Conservation (phyloP, 2,888 invertebrate genomes). For the Hyles lineata region DNA sequence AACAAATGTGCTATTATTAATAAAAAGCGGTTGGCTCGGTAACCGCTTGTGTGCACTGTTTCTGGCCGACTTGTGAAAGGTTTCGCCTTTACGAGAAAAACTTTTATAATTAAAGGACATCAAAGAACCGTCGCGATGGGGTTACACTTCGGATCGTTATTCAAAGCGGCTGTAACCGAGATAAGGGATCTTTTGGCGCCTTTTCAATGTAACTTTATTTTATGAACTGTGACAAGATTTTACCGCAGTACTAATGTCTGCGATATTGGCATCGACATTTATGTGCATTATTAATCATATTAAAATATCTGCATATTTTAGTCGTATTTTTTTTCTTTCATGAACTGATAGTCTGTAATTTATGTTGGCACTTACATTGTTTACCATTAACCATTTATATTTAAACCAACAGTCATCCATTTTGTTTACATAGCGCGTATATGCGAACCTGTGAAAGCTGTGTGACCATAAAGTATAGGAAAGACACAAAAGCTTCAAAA, state of each 20-base stretch:
- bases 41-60: slow-evolving; percentile 50
- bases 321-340: too few species aligned
- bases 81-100: slow-evolving; percentile 75
- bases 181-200: slow-evolving; percentile 78
- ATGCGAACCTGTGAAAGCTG: too few species aligned
- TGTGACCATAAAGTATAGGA: too few species aligned
- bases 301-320: not conserved
- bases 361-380: too few species aligned
- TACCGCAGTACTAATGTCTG: slow-evolving; percentile 22
- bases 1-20: slow-evolving; percentile 26
- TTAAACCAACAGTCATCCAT: too few species aligned
- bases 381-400: too few species aligned
- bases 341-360: too few species aligned
- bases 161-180: slow-evolving; percentile 78
- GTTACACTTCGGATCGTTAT: slow-evolving; percentile 82
- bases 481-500: too few species aligned
- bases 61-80: slow-evolving; percentile 60
- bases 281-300: not conserved
- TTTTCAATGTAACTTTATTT: slow-evolving; percentile 75
- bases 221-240: slow-evolving; percentile 68
- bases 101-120: slow-evolving; percentile 84
- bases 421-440: too few species aligned
- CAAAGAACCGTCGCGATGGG: slow-evolving; percentile 79
- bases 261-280: not conserved
- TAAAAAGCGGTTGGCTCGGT: slow-evolving; percentile 39